Conservation (phyloP, 2,797 vertebrate genomes). For the Simalia tracyae region DNA sequence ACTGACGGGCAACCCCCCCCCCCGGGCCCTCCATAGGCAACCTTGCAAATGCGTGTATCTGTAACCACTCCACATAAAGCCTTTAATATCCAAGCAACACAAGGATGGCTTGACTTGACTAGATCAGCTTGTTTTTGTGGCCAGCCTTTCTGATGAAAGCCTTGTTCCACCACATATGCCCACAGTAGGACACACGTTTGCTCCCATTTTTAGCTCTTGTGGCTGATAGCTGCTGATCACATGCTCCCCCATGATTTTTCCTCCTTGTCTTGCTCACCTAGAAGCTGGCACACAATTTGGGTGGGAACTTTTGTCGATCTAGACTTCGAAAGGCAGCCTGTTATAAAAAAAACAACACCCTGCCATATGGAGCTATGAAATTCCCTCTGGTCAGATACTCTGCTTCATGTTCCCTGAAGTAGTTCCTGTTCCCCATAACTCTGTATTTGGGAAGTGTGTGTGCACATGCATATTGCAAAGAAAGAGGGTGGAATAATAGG, state of each 20-base stretch:
- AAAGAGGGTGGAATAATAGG: not conserved
- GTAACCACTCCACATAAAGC: rapidly evolving
- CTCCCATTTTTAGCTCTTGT: not conserved
- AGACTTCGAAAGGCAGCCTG: slow-evolving; percentile 11
- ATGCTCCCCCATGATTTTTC: not conserved
- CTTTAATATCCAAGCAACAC: not conserved
- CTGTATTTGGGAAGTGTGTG: slow-evolving; percentile 44
- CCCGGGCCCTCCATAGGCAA: not conserved
- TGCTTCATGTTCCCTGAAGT: slow-evolving; percentile 23
- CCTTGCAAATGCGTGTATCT: not conserved
- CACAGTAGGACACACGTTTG: rapidly evolving
- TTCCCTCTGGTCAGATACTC: not conserved
- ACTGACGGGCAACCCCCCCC: not conserved
- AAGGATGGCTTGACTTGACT: not conserved
- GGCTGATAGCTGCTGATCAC: not conserved
- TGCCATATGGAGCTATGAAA: slow-evolving; percentile 4
- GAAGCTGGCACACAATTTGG: rapidly evolving
- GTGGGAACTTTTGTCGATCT: slow-evolving; percentile 33
- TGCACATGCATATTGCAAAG: not conserved
- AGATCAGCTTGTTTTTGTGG: not conserved
- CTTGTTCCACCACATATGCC: not conserved
- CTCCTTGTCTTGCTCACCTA: slow-evolving; percentile 10
- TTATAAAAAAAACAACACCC: not conserved
- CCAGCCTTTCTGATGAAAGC: rapidly evolving
- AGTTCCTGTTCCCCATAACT: slow-evolving; percentile 22